phyloP scores from a whole-genome alignment of 2,888 invertebrate genomes.

The Muschampia plurimacula region DNA sequence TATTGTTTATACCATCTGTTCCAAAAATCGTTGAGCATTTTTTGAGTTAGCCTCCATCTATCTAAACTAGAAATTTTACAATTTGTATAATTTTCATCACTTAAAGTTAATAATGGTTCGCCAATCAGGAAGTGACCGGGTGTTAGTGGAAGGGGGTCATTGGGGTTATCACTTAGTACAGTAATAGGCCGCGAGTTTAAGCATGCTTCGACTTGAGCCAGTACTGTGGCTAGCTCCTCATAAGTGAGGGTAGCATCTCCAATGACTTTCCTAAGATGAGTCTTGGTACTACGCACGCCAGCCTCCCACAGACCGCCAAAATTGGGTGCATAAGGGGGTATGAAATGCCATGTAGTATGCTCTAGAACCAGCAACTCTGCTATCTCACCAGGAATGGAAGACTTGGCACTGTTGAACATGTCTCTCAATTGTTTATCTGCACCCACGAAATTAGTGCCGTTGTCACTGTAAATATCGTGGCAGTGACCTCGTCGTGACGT shows the following conservation, averaged over 20 bases:
- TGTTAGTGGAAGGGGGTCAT: neutral
- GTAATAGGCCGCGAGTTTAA: neutral
- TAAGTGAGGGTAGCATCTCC: neutral
- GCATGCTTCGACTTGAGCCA: neutral
- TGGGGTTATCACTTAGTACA: no score
- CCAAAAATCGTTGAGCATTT: slow-evolving; percentile 8
- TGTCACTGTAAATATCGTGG: neutral
- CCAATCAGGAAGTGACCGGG: neutral
- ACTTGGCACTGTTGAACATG: neutral
- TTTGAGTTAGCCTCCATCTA: slow-evolving; percentile 9
- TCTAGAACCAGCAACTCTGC: neutral
- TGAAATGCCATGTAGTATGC: neutral
- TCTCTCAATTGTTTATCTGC: neutral
- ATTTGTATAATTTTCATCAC: neutral
- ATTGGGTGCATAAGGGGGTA: neutral
- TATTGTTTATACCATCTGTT: slow-evolving; percentile 14
- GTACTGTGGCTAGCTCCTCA: neutral
- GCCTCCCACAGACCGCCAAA: neutral
- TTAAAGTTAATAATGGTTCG: neutral
- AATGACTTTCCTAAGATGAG: neutral
- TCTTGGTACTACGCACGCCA: neutral
- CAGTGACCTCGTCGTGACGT: neutral
- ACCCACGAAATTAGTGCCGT: neutral
- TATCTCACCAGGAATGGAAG: neutral
- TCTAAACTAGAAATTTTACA: neutral